Conservation (phyloP, 2,113 vertebrate genomes). For the Hemiscyllium ocellatum region DNA sequence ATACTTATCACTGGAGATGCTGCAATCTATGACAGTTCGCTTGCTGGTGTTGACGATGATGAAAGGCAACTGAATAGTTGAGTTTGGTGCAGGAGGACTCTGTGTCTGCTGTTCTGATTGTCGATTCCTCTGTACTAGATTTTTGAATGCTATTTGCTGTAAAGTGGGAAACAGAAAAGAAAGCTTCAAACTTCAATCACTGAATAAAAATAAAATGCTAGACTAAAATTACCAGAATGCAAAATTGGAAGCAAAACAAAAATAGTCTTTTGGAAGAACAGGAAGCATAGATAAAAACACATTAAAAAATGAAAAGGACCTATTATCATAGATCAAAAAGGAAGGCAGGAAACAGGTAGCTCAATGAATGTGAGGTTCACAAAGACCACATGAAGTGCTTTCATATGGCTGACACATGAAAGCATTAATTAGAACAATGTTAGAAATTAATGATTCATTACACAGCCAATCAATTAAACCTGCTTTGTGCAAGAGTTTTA, state of each 20-base stretch:
- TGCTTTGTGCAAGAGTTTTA: not conserved
- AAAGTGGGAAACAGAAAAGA: constrained; percentile 32
- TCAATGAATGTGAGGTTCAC: not conserved
- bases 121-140: constrained; percentile 76
- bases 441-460: not conserved
- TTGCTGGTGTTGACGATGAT: constrained; percentile 79
- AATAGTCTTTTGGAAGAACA: not conserved
- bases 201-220: not conserved
- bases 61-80: constrained; percentile 75
- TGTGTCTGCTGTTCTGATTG: constrained; percentile 65
- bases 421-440: constrained; percentile 15
- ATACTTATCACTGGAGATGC: constrained; percentile 81
- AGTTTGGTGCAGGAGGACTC: constrained; percentile 64
- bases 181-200: not conserved
- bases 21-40: constrained; percentile 78
- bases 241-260: not conserved
- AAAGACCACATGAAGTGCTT: not conserved
- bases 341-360: not conserved
- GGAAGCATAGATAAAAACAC: not conserved
- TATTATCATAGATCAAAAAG: not conserved
- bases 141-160: constrained; percentile 83
- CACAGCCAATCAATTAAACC: not conserved
- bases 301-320: constrained; percentile 1
- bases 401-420: not conserved
- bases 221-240: not conserved